These are phyloP conservation scores for Ameiurus melas DNA, from an alignment of 2,113 vertebrate genomes.

Conservation along the genomic window DNA sequence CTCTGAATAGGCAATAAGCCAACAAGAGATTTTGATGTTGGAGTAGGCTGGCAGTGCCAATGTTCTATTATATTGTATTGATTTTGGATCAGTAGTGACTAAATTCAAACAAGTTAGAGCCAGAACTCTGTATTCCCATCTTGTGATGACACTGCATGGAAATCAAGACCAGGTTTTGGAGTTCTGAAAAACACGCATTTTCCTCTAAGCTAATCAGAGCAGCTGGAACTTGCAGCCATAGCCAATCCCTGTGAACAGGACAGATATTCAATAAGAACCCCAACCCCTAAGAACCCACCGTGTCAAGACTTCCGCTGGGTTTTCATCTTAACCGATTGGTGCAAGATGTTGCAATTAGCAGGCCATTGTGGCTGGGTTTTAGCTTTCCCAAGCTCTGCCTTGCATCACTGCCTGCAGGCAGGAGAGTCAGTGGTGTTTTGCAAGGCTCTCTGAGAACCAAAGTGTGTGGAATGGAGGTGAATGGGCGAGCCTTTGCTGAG, in stretches of 20 bases:
- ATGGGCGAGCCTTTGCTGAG: slow-evolving; percentile 9
- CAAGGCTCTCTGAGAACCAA: slow-evolving; percentile 25
- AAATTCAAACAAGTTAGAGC: slow-evolving; percentile 26
- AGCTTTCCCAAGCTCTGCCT: slow-evolving; percentile 46
- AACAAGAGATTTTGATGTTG: slow-evolving; percentile 7
- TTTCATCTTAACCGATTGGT: slow-evolving; percentile 38
- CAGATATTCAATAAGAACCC: slow-evolving; percentile 19
- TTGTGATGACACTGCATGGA: slow-evolving; percentile 32
- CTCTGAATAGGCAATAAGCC: slow-evolving; percentile 26
- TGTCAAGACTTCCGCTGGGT: slow-evolving; percentile 34
- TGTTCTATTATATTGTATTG: neutral
- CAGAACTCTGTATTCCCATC: slow-evolving; percentile 20
- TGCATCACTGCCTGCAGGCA: slow-evolving; percentile 42
- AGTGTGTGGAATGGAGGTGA: slow-evolving; percentile 10
- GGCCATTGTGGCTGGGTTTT: slow-evolving; percentile 20
- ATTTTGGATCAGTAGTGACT: neutral
- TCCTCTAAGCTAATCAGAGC: slow-evolving; percentile 71
- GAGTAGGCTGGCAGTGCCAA: neutral
- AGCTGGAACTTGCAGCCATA: slow-evolving; percentile 74
- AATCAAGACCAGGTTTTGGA: slow-evolving; percentile 58
- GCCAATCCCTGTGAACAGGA: slow-evolving; percentile 41
- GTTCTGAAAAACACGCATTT: slow-evolving; percentile 73
- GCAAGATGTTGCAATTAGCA: slow-evolving; percentile 53
- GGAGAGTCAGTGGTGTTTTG: slow-evolving; percentile 32
- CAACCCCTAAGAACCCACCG: too few species aligned